A percentile compares a stretch with the other conserved stretches of the same genome.
These are phyloP conservation scores for Eremophila alpestris DNA, from an alignment of 2,797 vertebrate genomes.

Conservation along the genomic window DNA sequence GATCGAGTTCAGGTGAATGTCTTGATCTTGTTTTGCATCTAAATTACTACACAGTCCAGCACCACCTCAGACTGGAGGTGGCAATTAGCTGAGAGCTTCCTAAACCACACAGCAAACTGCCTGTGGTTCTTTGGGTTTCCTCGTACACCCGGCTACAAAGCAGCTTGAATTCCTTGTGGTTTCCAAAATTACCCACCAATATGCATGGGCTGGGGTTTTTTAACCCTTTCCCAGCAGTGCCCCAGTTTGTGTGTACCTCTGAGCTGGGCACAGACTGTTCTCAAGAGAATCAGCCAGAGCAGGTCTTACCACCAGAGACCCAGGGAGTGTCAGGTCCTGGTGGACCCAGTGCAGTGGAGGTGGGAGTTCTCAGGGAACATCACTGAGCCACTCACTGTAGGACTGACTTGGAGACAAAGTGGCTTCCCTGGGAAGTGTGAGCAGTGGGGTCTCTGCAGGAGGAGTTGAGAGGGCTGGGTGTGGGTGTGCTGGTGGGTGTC, in stretches of 20 bases:
- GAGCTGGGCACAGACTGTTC: neutral
- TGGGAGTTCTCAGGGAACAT: neutral
- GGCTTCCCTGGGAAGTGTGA: neutral
- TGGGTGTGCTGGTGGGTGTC: neutral
- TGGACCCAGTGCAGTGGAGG: fast-evolving
- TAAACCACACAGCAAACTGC: neutral
- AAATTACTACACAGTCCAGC: neutral
- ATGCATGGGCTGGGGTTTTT: neutral
- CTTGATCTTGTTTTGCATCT: slow-evolving; percentile 13
- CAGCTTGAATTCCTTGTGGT: neutral
- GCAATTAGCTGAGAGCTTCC: neutral
- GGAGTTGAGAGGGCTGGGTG: neutral
- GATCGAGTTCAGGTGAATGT: neutral
- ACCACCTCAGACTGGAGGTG: neutral
- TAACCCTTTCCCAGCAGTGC: neutral
- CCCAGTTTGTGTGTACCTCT: neutral
- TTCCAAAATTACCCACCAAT: neutral
- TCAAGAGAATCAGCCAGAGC: neutral
- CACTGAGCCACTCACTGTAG: fast-evolving
- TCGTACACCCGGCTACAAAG: neutral
- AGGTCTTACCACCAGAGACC: neutral
- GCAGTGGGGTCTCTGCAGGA: neutral
- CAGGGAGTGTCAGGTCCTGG: neutral
- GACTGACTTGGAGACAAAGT: neutral
- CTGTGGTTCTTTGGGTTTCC: neutral